Base-by-base conservation (phyloP, 2,888 invertebrate genomes). In the Lamellibrachia satsuma region DNA sequence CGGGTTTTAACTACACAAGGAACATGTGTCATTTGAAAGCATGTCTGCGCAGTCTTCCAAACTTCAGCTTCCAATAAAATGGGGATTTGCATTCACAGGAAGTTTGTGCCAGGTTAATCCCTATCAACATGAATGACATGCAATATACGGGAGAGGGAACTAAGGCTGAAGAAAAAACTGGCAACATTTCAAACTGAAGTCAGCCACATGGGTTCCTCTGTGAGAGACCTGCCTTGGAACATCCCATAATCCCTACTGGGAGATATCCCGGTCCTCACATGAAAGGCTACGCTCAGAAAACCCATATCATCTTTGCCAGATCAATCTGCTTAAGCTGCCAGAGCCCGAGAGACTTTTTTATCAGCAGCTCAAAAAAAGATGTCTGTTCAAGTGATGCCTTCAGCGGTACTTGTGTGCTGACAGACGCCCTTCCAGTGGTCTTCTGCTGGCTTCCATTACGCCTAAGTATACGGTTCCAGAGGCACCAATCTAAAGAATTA, bases 171-270 rank as follows among this genome's bases (percentile, higher is more conserved):
- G 75, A 75, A 75, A 75, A 75, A 75, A 22, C 75, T 22, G 22
- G 57, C 75, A 6, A 39, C 22, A 75, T n/a, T 75, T 75, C 75
- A 15, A 15, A 22, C 75, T 75, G 15, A 22, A 75, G n/a, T n/a
- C 75, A 75, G n/a, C 75, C 15, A 75, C 75, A 75, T 2, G 22
- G 22, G n/a, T 15, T 75, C 22, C n/a, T 75, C 22, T 22, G 22
- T 75, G 75, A n/a, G 75, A 75, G n/a, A n/a, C 22, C 11, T 75
- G 75, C 75, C 75, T n/a, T 22, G 11, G 15, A 75, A 75, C 75
- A 75, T 75, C 75, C 75, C 22, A 22, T 75, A 75, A 75, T 75
- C 75, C 75, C 75, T 75, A 75, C 75, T 75, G 75, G 75, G 75
- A 75, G 22, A 15, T 15, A 75, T 75, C 15, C 11, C 22, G 1